Conservation (phyloP, 1,140 invertebrate genomes). For the Doryteuthis pealeii region DNA sequence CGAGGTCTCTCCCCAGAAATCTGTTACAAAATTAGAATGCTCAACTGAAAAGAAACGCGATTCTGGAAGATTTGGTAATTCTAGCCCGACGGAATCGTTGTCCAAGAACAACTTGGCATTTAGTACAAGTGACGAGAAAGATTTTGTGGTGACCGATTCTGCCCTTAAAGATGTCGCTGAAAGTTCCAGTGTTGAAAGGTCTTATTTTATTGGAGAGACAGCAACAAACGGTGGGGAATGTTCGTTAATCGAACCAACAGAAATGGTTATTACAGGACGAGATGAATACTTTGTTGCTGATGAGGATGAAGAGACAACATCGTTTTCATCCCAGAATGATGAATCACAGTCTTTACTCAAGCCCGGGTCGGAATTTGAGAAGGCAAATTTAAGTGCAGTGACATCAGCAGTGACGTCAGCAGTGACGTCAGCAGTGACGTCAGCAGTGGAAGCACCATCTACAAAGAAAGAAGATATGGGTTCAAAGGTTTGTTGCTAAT, state of each 20-base stretch:
- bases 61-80: not conserved
- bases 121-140: not conserved
- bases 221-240: not conserved
- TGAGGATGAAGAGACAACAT: not conserved
- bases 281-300: not conserved
- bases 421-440: not conserved
- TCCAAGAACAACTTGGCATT: not conserved
- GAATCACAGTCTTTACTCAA: not conserved
- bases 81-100: not conserved
- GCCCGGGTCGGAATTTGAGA: not conserved
- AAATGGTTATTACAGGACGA: not conserved
- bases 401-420: not conserved
- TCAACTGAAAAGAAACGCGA: not conserved
- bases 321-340: not conserved
- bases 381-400: not conserved
- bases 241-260: not conserved
- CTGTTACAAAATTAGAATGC: not conserved
- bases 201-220: conserved; percentile 22
- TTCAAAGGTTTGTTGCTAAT: too few relatives aligned
- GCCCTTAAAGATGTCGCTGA: not conserved
- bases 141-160: not conserved
- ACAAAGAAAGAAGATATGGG: not conserved
- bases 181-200: conserved; percentile 8
- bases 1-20: not conserved
- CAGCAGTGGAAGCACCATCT: not conserved